Evolutionary conservation across 2,888 invertebrate genomes (phyloP), one percentile per base, ranked within the genome.

Genomic region (Catocala sponsa): DNA sequence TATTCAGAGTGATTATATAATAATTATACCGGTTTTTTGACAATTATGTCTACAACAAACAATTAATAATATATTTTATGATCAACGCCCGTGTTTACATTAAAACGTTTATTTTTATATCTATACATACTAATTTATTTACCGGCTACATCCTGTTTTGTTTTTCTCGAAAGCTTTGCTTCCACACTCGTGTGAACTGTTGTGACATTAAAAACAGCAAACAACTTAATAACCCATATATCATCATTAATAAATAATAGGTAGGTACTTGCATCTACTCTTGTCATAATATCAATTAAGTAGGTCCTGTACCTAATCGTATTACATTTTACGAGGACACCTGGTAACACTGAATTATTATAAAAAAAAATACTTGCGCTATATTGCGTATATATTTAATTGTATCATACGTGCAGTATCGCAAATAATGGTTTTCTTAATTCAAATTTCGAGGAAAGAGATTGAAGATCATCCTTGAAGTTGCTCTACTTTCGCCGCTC

Each of bases 41-140:
- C 33, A 54, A 44, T 38, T 38, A 38, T 38, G 13, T 44, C 33
- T 13, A 43, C 32, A 44, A 44, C 44, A 44, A 54, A 43, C 44
- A 54, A 7, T 54, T 54, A 15, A 54, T 10, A 15, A 11, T 43
- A 11, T 76, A 71, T 70, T 78, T 77, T 73, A 76, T 70, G 63
- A 48, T 49, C 48, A 51, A 65, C 70, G 63, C 54, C 58, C 61
- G 59, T 82, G 78, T 79, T 80, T 80, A 81, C 79, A 68, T 70
- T 66, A 15, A 38, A 13, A 41, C 25, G 41, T 41, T 55, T 48
- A 41, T 48, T 25, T 41, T 32, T 70, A 63, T 68, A 68, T 42
- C 5, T 25, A 55, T 55, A n/a, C 11, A 35, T 35, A 60, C 7
- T 48, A 33, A 56, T 47, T 53, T 48, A 55, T 47, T 42, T 25